Evolutionary conservation across 2,888 invertebrate species (phyloP), one percentile per base, ranked within the genome.

Genomic region (Hirtodrosophila duncani): DNA sequence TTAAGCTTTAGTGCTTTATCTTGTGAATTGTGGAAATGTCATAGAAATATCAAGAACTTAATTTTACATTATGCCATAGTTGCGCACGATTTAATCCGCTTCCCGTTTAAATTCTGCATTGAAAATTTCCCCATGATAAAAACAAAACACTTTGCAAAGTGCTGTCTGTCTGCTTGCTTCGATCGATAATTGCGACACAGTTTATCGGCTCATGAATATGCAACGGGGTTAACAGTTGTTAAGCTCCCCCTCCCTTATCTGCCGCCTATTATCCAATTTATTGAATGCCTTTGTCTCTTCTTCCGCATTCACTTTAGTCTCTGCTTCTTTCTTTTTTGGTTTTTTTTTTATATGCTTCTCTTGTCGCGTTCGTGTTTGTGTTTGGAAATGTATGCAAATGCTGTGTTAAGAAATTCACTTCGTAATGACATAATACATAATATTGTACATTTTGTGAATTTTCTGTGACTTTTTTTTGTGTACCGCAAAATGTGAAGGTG

Each of bases 371-470:
- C 2, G 9, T 20, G 7, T 4, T 7, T 20, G 20, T 34, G 33
- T 36, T 61, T 61, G 51, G 46, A 48, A 53, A 62, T 30, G 24
- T 59, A 77, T 72, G 63, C 46, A 69, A 79, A 78, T 67, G 45
- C 45, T 14, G 7, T 59, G 71, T 70, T 70, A 46, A 50, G 57
- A 61, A 70, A 79, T 58, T 59, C 62, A 37, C 57, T 75, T 57
- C 52, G 59, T 71, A 71, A 60, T 72, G 62, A 67, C 65, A 71
- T 71, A 75, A 75, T 51, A 58, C n/a, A n/a, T n/a, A n/a, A n/a
- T n/a, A n/a, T n/a, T n/a, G n/a, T n/a, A n/a, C n/a, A n/a, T n/a
- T n/a, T n/a, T n/a, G n/a, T n/a, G n/a, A n/a, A n/a, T n/a, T n/a
- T n/a, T n/a, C n/a, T n/a, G n/a, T n/a, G n/a, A n/a, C n/a, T n/a